phyloP scores from a whole-genome alignment of 2,113 vertebrate genomes.

The Chamaetylas fuelleborni region DNA sequence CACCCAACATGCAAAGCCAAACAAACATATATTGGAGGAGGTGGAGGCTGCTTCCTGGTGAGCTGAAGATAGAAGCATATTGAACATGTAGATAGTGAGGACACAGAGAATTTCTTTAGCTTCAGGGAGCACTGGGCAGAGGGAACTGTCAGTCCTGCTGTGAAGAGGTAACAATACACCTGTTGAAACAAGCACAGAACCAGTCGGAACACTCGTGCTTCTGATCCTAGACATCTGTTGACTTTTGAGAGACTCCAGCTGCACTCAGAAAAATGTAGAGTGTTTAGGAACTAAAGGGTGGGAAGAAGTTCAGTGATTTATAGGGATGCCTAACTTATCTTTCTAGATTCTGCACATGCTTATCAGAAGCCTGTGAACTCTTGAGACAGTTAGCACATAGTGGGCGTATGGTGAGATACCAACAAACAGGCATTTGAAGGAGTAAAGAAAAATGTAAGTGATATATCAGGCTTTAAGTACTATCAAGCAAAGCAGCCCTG shows the following conservation, averaged over 20 bases:
- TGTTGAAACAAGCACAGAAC: constrained; percentile 46
- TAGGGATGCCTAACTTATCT: constrained; percentile 68
- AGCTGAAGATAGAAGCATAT: not conserved
- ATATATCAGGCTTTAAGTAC: constrained; percentile 13
- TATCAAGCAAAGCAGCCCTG: not conserved
- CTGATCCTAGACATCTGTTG: constrained; percentile 24
- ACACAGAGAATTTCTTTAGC: not conserved
- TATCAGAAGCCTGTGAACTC: constrained; percentile 65
- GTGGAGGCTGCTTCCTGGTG: not conserved
- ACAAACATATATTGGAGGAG: not conserved
- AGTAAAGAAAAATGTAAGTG: constrained; percentile 62
- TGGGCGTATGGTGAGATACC: constrained; percentile 60
- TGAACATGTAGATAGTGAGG: not conserved
- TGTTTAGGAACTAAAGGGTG: constrained; percentile 60
- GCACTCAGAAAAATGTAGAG: constrained; percentile 52
- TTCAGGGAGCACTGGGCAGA: not conserved
- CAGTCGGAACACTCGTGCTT: not conserved
- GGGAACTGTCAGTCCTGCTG: not conserved
- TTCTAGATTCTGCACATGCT: constrained; percentile 66
- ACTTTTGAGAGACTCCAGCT: constrained; percentile 63
- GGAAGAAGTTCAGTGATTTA: constrained; percentile 67
- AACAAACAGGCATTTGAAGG: constrained; percentile 48
- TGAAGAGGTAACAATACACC: constrained; percentile 31
- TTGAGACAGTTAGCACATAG: constrained; percentile 67
- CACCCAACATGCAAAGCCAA: not conserved